These are phyloP conservation scores for Carettochelys insculpta DNA, from an alignment of 2,113 vertebrate genomes.

Conservation along the genomic window DNA sequence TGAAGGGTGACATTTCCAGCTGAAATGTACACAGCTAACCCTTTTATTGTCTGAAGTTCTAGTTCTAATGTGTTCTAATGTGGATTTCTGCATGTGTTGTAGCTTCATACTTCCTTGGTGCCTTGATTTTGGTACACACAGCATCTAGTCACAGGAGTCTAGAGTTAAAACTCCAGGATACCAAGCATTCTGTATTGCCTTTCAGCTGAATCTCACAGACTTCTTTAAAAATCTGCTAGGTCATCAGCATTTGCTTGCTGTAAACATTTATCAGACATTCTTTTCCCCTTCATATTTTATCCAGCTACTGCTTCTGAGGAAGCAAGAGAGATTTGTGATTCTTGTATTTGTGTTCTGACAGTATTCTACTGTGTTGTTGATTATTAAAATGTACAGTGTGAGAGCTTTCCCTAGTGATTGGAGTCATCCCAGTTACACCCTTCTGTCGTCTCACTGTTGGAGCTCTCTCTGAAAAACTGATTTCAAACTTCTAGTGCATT, in stretches of 20 bases:
- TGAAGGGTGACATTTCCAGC: conserved; percentile 11
- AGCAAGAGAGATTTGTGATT: background rate
- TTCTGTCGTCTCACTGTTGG: background rate
- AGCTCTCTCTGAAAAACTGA: background rate
- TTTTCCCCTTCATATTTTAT: background rate
- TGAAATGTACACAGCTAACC: background rate
- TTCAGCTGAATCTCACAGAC: background rate
- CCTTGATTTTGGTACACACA: background rate
- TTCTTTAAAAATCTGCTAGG: background rate
- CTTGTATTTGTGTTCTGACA: background rate
- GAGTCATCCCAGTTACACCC: background rate
- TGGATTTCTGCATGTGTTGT: background rate
- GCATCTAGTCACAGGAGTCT: background rate
- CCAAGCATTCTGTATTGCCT: background rate
- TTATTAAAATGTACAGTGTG: background rate
- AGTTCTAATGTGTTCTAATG: background rate
- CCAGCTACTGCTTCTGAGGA: background rate
- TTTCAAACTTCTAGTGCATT: background rate
- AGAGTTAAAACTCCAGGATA: background rate
- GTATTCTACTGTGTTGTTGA: background rate
- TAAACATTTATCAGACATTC: background rate
- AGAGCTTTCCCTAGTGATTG: background rate
- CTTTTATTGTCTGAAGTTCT: background rate
- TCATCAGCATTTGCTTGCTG: background rate
- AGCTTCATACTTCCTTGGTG: background rate